Base-by-base conservation (phyloP, 1,140 invertebrate species). In the Caerostris darwini region DNA sequence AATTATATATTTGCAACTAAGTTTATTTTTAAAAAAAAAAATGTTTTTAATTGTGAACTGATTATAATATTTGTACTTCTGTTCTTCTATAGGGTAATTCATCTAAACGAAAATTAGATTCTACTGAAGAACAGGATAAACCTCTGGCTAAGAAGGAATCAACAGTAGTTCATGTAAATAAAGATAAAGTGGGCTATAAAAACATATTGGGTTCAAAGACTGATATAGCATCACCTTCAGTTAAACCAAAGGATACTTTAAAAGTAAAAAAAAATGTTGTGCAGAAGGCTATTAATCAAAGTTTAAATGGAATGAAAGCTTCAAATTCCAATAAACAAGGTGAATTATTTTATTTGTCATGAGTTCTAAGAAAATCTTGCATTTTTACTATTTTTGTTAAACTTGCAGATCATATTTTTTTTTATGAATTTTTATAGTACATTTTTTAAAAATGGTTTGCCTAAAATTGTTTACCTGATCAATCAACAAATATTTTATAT, bases 101-200 rank as follows among this genome's bases (percentile, higher is more conserved):
- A 34, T 2, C 7, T 5, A 91, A 91, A 19, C n/a, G 90, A 59
- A 91, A 91, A 50, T 8, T 81, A n/a, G 71, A 91, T 56, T 69
- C 59, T 19, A 19, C 53, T 5, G 19, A 88, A n/a, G 69, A 77
- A 53, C 14, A 3, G 50, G 71, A 53, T 50, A 58, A 58, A 81
- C 90, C 71, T 7, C 77, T 54, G 10, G 90, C 90, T 82, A 82
- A 91, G 81, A 91, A 81, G 58, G 90, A 91, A 57, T 17, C 56
- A 53, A 10, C 59, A 19, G 1, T 19, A 59, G 5, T 14, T 14
- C 61, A 50, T 71, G 88, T n/a, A n/a, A 91, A 82, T 59, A 91
- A 53, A 14, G 71, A 77, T n/a, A 91, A 81, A 53, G 6, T 82
- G 5, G 34, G 53, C 5, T 77, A 83, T 59, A 94, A 71, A 56